A percentile compares a stretch with the other conserved stretches of the same genome.
Conservation (phyloP, 2,113 vertebrate species). For the Struthidea cinerea region DNA sequence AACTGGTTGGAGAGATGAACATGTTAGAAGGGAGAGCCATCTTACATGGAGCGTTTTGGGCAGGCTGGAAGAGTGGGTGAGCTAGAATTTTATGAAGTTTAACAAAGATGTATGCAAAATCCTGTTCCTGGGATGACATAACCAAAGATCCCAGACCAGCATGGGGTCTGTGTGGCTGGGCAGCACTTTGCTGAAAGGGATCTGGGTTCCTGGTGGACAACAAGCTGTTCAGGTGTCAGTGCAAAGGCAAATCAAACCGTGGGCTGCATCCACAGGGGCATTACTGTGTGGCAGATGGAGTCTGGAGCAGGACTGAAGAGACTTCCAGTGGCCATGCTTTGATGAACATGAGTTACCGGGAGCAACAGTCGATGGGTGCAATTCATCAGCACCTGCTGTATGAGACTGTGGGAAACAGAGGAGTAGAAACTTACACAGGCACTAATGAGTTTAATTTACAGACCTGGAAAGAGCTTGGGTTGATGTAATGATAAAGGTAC, state of each 20-base stretch:
- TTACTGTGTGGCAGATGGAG: background rate
- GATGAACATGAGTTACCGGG: background rate
- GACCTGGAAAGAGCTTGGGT: no score
- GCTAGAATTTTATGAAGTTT: background rate
- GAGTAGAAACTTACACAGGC: no score
- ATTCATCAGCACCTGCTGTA: background rate
- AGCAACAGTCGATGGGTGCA: background rate
- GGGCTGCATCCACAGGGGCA: background rate
- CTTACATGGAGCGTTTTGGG: background rate
- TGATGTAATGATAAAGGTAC: no score
- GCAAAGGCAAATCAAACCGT: background rate
- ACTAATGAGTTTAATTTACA: no score
- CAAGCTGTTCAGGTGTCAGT: fast-evolving
- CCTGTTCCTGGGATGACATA: no score
- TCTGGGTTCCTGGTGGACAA: background rate
- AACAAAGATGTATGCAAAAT: background rate
- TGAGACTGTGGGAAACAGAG: no score
- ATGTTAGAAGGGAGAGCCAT: background rate
- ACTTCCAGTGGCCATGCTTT: background rate
- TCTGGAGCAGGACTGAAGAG: background rate
- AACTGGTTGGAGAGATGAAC: background rate
- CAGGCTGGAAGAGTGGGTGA: background rate
- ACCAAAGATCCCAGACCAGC: background rate
- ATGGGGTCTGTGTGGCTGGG: no score
- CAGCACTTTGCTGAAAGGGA: background rate